These are phyloP conservation scores for Clarias fuscus DNA, from an alignment of 2,797 vertebrate species.

Conservation along the genomic window DNA sequence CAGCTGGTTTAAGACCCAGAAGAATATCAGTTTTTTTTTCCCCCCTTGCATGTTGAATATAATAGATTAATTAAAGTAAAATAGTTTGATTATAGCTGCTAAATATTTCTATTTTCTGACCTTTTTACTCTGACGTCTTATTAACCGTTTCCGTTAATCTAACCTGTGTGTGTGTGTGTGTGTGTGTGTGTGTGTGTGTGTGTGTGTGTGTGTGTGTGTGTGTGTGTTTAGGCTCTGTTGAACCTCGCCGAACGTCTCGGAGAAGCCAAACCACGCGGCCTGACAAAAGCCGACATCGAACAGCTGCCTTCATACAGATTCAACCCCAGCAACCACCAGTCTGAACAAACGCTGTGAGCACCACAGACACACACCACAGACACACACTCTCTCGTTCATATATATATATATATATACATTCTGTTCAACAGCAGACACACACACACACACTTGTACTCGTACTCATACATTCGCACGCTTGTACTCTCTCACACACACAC, in stretches of 20 bases:
- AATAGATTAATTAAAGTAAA: not conserved
- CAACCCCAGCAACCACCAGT: conserved; percentile 97
- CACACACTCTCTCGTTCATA: not conserved
- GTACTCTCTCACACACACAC: too few species aligned
- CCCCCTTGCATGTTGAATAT: not conserved
- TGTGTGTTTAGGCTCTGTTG: conserved; percentile 81
- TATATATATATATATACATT: too few species aligned
- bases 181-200: not conserved
- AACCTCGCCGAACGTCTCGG: conserved; percentile 95
- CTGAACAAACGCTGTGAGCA: conserved; percentile 95
- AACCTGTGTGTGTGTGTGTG: not conserved
- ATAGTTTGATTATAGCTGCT: not conserved
- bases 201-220: not conserved
- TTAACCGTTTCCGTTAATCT: not conserved
- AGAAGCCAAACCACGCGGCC: conserved; percentile 93
- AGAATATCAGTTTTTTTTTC: too few species aligned
- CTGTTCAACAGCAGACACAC: too few species aligned
- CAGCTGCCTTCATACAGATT: conserved; percentile 97
- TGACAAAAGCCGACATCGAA: conserved; percentile 96
- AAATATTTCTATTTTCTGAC: not conserved
- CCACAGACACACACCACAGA: not conserved
- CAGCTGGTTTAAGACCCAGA: too few species aligned
- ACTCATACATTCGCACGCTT: too few species aligned
- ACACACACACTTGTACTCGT: too few species aligned
- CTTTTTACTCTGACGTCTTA: not conserved